Evolutionary conservation across 2,888 invertebrate genomes (phyloP).

Genomic region (Andricus quercusramuli): DNA sequence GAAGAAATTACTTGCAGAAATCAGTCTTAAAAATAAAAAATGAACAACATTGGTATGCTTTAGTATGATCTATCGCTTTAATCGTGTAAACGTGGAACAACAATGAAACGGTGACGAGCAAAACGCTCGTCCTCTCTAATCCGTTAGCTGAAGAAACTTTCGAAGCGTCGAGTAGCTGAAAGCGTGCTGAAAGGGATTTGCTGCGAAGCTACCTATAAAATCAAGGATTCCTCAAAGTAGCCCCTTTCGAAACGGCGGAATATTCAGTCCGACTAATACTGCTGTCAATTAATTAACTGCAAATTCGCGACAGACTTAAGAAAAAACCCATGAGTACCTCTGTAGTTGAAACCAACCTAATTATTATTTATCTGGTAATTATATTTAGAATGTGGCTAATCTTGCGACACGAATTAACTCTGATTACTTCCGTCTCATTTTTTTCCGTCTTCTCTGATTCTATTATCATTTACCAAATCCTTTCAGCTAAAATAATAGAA

Average conservation of each 20-base stretch:
- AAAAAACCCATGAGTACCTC: not conserved
- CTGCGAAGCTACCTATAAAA: constrained; percentile 39
- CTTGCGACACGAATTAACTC: constrained; percentile 4
- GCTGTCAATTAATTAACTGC: constrained; percentile 56
- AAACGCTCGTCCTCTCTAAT: constrained; percentile 39
- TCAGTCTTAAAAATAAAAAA: not conserved
- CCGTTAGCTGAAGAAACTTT: constrained; percentile 39
- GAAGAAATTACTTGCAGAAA: not conserved
- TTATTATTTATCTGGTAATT: too few relatives aligned
- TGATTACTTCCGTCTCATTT: not conserved
- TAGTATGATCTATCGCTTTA: constrained; percentile 27
- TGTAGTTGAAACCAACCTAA: not conserved
- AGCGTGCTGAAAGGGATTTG: constrained; percentile 37
- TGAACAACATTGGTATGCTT: constrained; percentile 14
- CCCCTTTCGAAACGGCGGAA: constrained; percentile 1
- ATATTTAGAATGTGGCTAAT: not conserved
- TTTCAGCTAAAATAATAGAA: too few relatives aligned
- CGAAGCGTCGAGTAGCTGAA: constrained; percentile 37
- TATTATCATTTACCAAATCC: not conserved
- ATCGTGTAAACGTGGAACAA: constrained; percentile 27
- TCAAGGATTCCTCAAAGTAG: constrained; percentile 27
- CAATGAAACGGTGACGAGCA: constrained; percentile 40
- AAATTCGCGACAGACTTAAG: constrained; percentile 45
- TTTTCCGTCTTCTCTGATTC: not conserved
- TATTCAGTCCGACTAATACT: constrained; percentile 28